A percentile compares a stretch with the other conserved stretches of the same genome.
Evolutionary conservation across 2,113 vertebrate genomes (phyloP).

Genomic region (Microtus richardsoni): DNA sequence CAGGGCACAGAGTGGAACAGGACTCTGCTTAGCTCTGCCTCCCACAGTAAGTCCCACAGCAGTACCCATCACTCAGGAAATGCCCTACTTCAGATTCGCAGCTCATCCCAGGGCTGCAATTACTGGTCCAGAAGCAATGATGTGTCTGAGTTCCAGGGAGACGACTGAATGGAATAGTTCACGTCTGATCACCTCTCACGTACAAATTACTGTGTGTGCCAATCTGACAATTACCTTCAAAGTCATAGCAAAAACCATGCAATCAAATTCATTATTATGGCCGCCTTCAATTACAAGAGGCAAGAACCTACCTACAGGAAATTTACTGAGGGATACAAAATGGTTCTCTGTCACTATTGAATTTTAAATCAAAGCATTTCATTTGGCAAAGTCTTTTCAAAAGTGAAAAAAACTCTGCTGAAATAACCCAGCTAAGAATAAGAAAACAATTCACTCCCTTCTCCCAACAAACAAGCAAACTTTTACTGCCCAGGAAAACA

Average conservation of each 20-base stretch:
- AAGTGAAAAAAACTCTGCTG: conserved; percentile 62
- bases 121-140: conserved; percentile 72
- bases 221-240: conserved; percentile 78
- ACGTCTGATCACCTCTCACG: conserved; percentile 75
- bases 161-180: conserved; percentile 73
- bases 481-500: conserved; percentile 26
- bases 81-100: conserved; percentile 28
- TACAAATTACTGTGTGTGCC: conserved; percentile 74
- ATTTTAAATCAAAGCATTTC: conserved; percentile 79
- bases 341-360: conserved; percentile 69
- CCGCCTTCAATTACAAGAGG: conserved; percentile 73
- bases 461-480: not conserved
- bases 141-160: conserved; percentile 75
- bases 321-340: conserved; percentile 47
- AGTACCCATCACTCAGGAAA: not conserved
- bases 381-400: conserved; percentile 73
- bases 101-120: conserved; percentile 67
- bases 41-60: not conserved
- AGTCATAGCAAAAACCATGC: conserved; percentile 73
- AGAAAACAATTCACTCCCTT: conserved; percentile 59
- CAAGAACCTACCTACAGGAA: conserved; percentile 70
- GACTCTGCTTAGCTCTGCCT: conserved; percentile 11
- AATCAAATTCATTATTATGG: conserved; percentile 76
- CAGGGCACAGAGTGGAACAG: not conserved
- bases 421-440: conserved; percentile 58